Evolutionary conservation across 2,888 invertebrate species (phyloP), one percentile per base, ranked within the genome.

Genomic region (Epicampocera succincta): DNA sequence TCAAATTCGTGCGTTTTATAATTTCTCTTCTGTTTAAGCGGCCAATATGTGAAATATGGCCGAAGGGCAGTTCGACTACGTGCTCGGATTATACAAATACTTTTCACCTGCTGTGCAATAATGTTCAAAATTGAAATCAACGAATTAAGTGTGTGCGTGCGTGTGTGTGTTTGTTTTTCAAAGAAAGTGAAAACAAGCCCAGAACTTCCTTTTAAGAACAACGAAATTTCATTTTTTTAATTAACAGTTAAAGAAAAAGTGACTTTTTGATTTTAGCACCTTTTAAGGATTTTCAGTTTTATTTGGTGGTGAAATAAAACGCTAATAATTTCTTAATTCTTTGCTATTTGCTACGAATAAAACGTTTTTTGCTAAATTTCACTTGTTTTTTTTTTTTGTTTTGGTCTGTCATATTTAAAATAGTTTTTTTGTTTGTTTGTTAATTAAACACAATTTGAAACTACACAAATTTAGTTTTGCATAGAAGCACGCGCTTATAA

Each of bases 151-250:
- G n/a, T 15, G n/a, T n/a, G 1, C 8, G 3, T 11, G 33, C 1
- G 1, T 33, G 33, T 9, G 33, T 9, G 8, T 9, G 8, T 33
- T 33, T 56, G n/a, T 42, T 52, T 42, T 52, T 52, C 33, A 75
- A 66, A 72, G 76, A 80, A 80, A 80, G 80, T 76, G 68, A 76
- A 80, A 58, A 29, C 8, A 50, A 66, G 61, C 60, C 38, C 21
- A 66, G 72, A 80, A 80, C 61, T 76, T 80, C 66, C 76, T 56
- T 65, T 65, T 56, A 56, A 56, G 73, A 65, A 56, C 42, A 54
- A 54, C 29, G 8, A 73, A 73, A 54, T 38, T 63, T 42, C 25
- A 25, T 25, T 63, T 25, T 63, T 42, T 52, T 33, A 42, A 52
- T 42, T 52, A 17, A 42, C 17, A 33, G 44, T 44, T 17, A 33